Conservation (phyloP, 2,113 vertebrate species). For the Amblyopsis rosae region DNA sequence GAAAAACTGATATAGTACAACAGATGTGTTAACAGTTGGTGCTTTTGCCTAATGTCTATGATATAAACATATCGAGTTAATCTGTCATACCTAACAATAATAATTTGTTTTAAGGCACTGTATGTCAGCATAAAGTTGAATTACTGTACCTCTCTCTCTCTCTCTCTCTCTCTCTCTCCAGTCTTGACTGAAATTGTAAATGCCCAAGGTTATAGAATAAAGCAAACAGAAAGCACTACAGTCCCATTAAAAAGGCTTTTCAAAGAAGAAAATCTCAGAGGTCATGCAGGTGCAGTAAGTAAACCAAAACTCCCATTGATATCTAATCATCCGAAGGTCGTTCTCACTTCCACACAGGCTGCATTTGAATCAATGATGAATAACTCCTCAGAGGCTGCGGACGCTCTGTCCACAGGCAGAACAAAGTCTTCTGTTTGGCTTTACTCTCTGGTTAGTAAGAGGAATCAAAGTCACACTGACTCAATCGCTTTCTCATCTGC, state of each 20-base stretch:
- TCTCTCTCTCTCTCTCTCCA: slow-evolving; percentile 22
- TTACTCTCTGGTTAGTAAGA: slow-evolving; percentile 48
- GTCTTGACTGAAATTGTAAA: slow-evolving; percentile 41
- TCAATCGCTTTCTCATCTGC: slow-evolving; percentile 46
- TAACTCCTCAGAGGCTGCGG: slow-evolving; percentile 35
- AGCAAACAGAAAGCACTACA: slow-evolving; percentile 44
- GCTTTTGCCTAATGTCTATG: too few species aligned
- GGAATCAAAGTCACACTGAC: slow-evolving; percentile 46
- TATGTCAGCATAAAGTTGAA: background rate
- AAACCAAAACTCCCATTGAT: slow-evolving; percentile 38
- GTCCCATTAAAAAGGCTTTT: slow-evolving; percentile 42
- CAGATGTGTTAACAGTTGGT: too few species aligned
- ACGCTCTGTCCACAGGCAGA: slow-evolving; percentile 42
- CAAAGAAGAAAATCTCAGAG: slow-evolving; percentile 37
- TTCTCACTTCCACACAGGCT: slow-evolving; percentile 33
- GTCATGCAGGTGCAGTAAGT: slow-evolving; percentile 29
- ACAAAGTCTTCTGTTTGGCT: slow-evolving; percentile 42
- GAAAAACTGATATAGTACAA: too few species aligned
- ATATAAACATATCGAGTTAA: too few species aligned
- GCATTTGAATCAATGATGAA: slow-evolving; percentile 50
- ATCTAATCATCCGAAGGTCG: slow-evolving; percentile 41
- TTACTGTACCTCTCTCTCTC: background rate
- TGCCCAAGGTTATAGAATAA: slow-evolving; percentile 41
- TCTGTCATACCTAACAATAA: too few species aligned
- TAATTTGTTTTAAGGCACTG: too few species aligned